These are phyloP conservation scores for Cercopithecus diana DNA, from an alignment of 2,797 vertebrate species.

Conservation along the genomic window DNA sequence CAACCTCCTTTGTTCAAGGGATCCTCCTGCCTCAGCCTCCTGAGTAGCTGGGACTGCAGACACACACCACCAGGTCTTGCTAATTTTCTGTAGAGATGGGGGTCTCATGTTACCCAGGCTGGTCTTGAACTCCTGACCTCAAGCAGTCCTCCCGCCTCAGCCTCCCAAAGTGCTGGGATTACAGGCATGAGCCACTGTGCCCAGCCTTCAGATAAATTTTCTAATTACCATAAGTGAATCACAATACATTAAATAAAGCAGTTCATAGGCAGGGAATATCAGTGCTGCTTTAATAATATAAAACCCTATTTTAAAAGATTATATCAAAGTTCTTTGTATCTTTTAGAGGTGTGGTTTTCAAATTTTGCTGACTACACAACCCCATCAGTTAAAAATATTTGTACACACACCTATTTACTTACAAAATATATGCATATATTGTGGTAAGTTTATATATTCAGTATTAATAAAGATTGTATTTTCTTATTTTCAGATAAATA, in stretches of 20 bases:
- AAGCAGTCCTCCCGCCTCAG: not conserved
- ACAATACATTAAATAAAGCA: not conserved
- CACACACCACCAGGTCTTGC: not conserved
- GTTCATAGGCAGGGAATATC: not conserved
- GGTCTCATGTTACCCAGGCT: not conserved
- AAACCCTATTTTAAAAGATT: constrained; percentile 23
- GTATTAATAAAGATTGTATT: not conserved
- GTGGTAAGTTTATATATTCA: not conserved
- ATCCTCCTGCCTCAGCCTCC: not conserved
- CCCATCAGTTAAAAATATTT: not conserved
- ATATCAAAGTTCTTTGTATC: not conserved
- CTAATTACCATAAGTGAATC: not conserved
- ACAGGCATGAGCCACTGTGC: not conserved
- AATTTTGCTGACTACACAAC: not conserved
- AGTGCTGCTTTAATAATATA: not conserved
- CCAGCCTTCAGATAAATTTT: not conserved
- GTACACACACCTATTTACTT: not conserved
- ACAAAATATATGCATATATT: not conserved
- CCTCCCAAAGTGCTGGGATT: not conserved
- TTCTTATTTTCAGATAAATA: not conserved
- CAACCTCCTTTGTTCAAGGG: not conserved
- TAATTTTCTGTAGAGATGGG: not conserved
- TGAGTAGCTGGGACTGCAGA: not conserved
- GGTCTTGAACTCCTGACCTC: not conserved
- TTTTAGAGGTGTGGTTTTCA: constrained; percentile 13